Percentiles rank a stretch among this genome's conserved stretches.
Evolutionary conservation across 2,797 vertebrate genomes (phyloP).

Genomic region (Tolypeutes matacus): DNA sequence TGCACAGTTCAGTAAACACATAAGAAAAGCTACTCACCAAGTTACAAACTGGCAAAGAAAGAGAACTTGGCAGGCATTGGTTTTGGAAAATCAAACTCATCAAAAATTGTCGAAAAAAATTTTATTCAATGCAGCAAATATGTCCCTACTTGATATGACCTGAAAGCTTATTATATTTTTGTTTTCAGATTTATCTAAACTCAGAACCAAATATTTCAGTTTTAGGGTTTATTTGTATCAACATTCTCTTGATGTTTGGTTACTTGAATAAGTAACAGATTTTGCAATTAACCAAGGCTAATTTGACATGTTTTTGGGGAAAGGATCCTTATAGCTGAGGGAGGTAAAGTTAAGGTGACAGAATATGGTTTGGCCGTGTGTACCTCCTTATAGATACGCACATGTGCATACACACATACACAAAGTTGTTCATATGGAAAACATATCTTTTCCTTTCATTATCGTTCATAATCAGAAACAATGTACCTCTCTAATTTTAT

Average conservation of each 20-base stretch:
- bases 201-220: conserved; percentile 40
- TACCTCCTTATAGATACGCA: background rate
- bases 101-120: conserved; percentile 33
- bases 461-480: conserved; percentile 72
- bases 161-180: conserved; percentile 23
- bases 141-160: background rate
- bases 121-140: background rate
- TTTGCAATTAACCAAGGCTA: conserved; percentile 10
- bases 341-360: background rate
- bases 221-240: conserved; percentile 29
- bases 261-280: background rate
- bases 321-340: background rate
- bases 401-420: background rate
- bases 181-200: conserved; percentile 31
- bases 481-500: conserved; percentile 87
- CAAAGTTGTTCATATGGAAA: background rate
- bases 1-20: conserved; percentile 16
- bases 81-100: conserved; percentile 52
- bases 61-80: background rate
- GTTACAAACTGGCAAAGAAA: conserved; percentile 55
- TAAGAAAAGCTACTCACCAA: conserved; percentile 32
- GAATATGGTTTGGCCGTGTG: background rate
- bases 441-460: conserved; percentile 67
- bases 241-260: background rate
- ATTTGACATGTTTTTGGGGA: background rate